Evolutionary conservation across 1,140 invertebrate species (phyloP).

Genomic region (Homalodisca vitripennis): DNA sequence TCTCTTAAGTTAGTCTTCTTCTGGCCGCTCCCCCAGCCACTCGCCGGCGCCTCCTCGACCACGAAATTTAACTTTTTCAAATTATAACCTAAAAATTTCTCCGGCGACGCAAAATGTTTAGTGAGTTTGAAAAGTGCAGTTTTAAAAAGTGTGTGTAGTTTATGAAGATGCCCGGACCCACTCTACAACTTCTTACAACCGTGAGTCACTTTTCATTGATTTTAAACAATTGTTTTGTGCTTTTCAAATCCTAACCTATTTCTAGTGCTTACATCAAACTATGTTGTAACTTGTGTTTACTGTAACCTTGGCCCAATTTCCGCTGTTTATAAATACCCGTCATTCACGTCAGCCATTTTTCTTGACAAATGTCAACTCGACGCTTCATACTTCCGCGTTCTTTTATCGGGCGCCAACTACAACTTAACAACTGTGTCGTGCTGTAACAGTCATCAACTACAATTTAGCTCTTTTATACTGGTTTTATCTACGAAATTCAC

Average conservation of each 20-base stretch:
- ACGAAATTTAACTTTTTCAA: background rate
- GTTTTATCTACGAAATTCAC: too few relatives aligned
- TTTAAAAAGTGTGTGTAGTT: slow-evolving; percentile 19
- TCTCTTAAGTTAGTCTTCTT: slow-evolving; percentile 11
- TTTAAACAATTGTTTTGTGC: background rate
- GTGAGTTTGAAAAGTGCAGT: slow-evolving; percentile 47
- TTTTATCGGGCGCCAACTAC: background rate
- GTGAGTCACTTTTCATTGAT: slow-evolving; percentile 4
- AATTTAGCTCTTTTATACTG: too few relatives aligned
- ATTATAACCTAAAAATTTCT: slow-evolving; percentile 9
- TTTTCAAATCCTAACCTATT: background rate
- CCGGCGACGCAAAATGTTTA: background rate
- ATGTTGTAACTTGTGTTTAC: slow-evolving; percentile 7
- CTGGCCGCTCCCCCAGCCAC: slow-evolving; percentile 26
- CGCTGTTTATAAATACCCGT: slow-evolving; percentile 20
- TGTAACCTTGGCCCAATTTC: slow-evolving; percentile 8
- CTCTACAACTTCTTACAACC: background rate
- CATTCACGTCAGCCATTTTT: slow-evolving; percentile 18
- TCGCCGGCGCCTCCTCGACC: slow-evolving; percentile 42
- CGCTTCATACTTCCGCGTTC: background rate
- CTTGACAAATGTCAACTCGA: background rate
- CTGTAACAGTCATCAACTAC: too few relatives aligned
- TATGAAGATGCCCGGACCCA: slow-evolving; percentile 14
- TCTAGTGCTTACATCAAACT: background rate
- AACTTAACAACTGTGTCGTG: too few relatives aligned